Percentiles rank a stretch among this genome's conserved stretches.
phyloP scores from a whole-genome alignment of 2,888 invertebrate genomes.

The Cosmorhoe ocellata region DNA sequence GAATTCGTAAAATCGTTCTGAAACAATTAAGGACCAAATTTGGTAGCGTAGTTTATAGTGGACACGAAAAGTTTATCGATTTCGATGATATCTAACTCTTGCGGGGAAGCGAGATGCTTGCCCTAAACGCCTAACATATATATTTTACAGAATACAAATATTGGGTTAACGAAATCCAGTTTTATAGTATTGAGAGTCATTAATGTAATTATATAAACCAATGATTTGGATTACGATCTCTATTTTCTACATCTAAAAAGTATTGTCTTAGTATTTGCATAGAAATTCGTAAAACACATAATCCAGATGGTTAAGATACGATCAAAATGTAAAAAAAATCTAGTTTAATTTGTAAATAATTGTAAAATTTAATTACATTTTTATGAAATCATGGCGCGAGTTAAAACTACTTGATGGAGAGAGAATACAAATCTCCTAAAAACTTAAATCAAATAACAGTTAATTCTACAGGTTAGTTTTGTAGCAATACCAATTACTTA shows the following conservation, averaged over 20 bases:
- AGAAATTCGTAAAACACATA: background rate
- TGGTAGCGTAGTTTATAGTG: background rate
- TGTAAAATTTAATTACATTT: background rate
- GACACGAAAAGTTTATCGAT: slow-evolving; percentile 4
- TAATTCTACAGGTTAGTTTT: background rate
- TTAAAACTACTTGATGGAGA: slow-evolving; percentile 11
- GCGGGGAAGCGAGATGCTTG: background rate
- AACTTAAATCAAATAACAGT: background rate
- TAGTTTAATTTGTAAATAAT: too few species aligned
- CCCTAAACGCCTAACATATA: background rate
- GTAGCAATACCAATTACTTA: too few species aligned
- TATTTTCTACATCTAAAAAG: too few species aligned
- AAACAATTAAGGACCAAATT: background rate
- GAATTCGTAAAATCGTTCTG: background rate
- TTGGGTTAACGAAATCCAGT: background rate
- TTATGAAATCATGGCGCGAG: background rate
- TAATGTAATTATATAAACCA: too few species aligned
- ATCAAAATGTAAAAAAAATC: background rate
- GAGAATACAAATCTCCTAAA: background rate
- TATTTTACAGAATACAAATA: too few species aligned
- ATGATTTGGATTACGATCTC: too few species aligned
- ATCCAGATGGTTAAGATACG: slow-evolving; percentile 12
- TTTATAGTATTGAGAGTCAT: too few species aligned
- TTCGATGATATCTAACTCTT: background rate
- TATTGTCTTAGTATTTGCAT: background rate